Conservation (phyloP, 2,888 invertebrate species). For the Caenorhabditis parvicauda region DNA sequence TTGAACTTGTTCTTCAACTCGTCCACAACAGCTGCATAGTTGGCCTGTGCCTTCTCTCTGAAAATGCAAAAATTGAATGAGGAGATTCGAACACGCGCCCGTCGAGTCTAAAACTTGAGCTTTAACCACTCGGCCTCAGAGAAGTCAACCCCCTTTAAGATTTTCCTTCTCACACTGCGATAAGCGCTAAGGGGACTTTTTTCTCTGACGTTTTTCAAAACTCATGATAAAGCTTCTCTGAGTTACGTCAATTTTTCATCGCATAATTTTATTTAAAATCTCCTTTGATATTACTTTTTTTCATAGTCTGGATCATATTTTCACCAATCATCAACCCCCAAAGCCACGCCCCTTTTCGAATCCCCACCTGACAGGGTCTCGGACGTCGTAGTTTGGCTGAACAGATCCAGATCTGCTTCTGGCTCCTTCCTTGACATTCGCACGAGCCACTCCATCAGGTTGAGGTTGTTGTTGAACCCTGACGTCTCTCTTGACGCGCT, state of each 20-base stretch:
- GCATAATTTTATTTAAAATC: too few species aligned
- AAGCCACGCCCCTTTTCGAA: not conserved
- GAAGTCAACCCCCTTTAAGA: too few species aligned
- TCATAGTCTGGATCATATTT: not conserved
- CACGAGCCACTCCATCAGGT: constrained; percentile 15
- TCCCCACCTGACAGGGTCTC: constrained; percentile 35
- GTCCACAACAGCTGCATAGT: constrained; percentile 58
- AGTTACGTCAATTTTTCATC: too few species aligned
- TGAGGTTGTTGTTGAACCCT: constrained; percentile 17
- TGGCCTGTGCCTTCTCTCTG: constrained; percentile 56
- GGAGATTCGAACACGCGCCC: not conserved
- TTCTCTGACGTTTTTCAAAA: too few species aligned
- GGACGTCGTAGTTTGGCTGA: constrained; percentile 32
- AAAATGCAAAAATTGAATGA: constrained; percentile 2
- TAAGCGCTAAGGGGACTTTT: too few species aligned
- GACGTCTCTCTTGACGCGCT: constrained; percentile 34
- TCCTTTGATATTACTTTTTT: too few species aligned
- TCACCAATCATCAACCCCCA: not conserved
- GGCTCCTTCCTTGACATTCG: constrained; percentile 12
- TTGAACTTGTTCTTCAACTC: constrained; percentile 60
- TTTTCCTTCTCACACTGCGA: too few species aligned
- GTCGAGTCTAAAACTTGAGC: too few species aligned
- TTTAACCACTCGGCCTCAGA: too few species aligned
- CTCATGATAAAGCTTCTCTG: too few species aligned
- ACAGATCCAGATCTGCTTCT: not conserved